Percentiles rank a stretch among this genome's conserved stretches.
Conservation (phyloP, 2,888 invertebrate species). For the Emmelina monodactyla region DNA sequence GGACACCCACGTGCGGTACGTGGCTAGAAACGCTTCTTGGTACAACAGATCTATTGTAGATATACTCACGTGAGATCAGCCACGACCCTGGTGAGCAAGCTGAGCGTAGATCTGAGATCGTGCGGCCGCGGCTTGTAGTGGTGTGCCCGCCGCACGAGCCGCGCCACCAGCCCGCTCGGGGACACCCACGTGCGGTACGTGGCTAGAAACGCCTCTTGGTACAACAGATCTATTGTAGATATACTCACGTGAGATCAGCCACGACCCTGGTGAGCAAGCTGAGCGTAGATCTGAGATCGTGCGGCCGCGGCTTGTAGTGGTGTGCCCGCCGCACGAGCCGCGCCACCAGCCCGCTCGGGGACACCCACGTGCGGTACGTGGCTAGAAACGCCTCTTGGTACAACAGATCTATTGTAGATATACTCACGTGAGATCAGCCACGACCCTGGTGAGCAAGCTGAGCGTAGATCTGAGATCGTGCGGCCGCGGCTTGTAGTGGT, state of each 20-base stretch:
- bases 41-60: conserved; percentile 14
- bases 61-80: conserved; percentile 93
- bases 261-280: conserved; percentile 93
- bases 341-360: conserved; percentile 84
- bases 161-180: conserved; percentile 84
- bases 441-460: conserved; percentile 91
- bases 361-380: conserved; percentile 95
- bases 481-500: conserved; percentile 71
- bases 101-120: conserved; percentile 86
- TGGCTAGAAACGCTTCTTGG: conserved; percentile 97
- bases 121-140: conserved; percentile 69
- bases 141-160: conserved; percentile 79
- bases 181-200: conserved; percentile 96
- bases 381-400: conserved; percentile 98
- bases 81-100: conserved; percentile 91
- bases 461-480: conserved; percentile 84
- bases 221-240: conserved; percentile 13
- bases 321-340: conserved; percentile 81
- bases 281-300: conserved; percentile 84
- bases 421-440: conserved; percentile 94
- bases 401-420: conserved; percentile 87
- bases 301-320: conserved; percentile 69
- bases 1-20: conserved; percentile 94
- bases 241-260: conserved; percentile 92
- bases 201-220: conserved; percentile 95